Evolutionary conservation across 2,888 invertebrate genomes (phyloP), one percentile per base, ranked within the genome.

Genomic region (Scaptomyza flava): DNA sequence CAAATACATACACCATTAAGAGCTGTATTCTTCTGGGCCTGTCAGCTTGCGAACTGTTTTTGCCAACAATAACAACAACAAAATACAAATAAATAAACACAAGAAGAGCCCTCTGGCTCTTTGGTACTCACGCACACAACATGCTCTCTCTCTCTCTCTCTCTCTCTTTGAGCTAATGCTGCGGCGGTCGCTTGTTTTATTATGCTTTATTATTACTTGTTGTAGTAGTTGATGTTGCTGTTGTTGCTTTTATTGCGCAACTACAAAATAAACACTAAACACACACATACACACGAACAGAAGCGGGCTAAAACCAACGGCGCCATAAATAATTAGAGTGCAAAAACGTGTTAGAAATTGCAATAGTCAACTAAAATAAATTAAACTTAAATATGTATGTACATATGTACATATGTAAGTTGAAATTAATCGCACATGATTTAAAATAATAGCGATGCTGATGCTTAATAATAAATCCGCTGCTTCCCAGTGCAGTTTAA

Each of bases 171-270:
- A 72, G 57, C 71, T 66, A 68, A 77, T 81, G 79, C 72, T 79
- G 73, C 20, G 57, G 45, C 51, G 12, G 47, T 31, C 41, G 77
- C 57, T 82, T 78, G 71, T 82, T 71, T 82, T 80, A 85, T 85
- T 82, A 81, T 81, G 82, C 77, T 82, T 76, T 78, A 80, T 76
- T 78, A 80, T 82, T 73, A 77, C 73, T 73, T 69, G 65, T 70
- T 72, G 46, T 61, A 56, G 54, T 59, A 56, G 54, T 59, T 72
- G 57, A 47, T 23, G 23, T 4, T 72, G 58, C 58, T 77, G 43
- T 58, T 82, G 70, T 80, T 85, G 76, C 57, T 70, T 80, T 71
- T 82, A 82, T 82, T 82, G 82, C 82, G 82, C 82, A 82, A 85
- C 78, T 72, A 78, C 70, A 72, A 77, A 75, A 75, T 72, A 71